Evolutionary conservation across 1,140 invertebrate genomes (phyloP), one percentile per base, ranked within the genome.

Genomic region (Elysia chlorotica): DNA sequence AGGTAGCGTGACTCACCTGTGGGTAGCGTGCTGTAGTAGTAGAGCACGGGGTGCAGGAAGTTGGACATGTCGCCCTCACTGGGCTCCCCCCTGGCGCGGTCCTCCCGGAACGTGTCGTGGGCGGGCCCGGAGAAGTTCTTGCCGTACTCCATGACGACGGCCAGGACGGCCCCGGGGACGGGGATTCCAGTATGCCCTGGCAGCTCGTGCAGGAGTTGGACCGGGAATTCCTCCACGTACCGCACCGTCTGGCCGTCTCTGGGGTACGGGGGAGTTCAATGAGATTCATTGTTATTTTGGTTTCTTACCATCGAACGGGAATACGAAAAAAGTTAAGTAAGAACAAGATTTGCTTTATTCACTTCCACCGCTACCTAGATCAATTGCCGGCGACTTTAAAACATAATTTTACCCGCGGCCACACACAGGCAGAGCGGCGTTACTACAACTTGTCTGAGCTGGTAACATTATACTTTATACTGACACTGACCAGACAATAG

Each of bases 21-120:
- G 14, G 87, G 88, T 36, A 88, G 62, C 17, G 65, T 77, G 3
- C 83, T 77, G 75, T 87, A 89, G 74, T 85, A 88, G 77, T 89
- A 89, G 25, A 89, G 77, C 2, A 87, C 87, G 14, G 89, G 89
- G 78, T 89, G 89, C 2, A 89, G 81, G 71, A 89, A 89, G 81
- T 89, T 89, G 28, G 88, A 89, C 10, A 79, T 68, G 73, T 89
- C 85, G 19, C 87, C 88, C 62, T 87, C 85, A 2, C 82, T 74
- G 19, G 86, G 84, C 54, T 88, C 85, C 4, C 85, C 86, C n/a
- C 81, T 86, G 2, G 88, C 88, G n/a, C 89, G 74, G 72, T 88
- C 82, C 5, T 74, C n/a, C 33, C 86, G 78, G 79, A 89, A 89
- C 28, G 87, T 85, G 76, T 89, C 89, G 66, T 88, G 87, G 17